Percentiles rank a stretch among this genome's conserved stretches.
phyloP scores from a whole-genome alignment of 1,140 invertebrate genomes.

The Acromyrmex charruanus region DNA sequence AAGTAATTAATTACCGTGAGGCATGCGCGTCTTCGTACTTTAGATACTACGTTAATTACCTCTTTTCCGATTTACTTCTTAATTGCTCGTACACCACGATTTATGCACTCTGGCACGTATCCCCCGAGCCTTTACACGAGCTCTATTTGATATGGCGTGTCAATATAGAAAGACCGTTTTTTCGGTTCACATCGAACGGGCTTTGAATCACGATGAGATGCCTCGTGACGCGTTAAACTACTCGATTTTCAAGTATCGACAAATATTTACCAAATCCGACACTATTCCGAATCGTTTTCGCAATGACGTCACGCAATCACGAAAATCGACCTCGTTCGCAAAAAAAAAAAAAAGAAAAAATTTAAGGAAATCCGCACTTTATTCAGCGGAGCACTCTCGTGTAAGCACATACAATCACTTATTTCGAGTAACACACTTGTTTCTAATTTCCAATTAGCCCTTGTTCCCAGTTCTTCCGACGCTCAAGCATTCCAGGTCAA shows the following conservation, averaged over 20 bases:
- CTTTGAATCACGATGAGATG: constrained; percentile 44
- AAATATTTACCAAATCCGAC: constrained; percentile 46
- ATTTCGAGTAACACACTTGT: neutral
- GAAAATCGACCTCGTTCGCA: neutral
- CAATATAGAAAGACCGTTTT: constrained; percentile 39
- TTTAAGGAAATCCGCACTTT: constrained; percentile 16
- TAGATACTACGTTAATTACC: constrained; percentile 42
- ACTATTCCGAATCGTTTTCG: constrained; percentile 24
- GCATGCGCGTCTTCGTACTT: constrained; percentile 30
- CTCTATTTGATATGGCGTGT: constrained; percentile 26
- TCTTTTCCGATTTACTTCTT: constrained; percentile 40
- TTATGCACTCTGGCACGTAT: constrained; percentile 9
- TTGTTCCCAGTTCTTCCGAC: neutral
- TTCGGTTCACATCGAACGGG: constrained; percentile 24
- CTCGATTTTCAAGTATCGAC: constrained; percentile 33
- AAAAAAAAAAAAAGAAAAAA: constrained; percentile 6
- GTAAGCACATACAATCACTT: constrained; percentile 26
- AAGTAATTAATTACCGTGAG: constrained; percentile 52
- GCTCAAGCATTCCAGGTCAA: constrained; percentile 5
- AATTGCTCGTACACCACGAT: constrained; percentile 41
- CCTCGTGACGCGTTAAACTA: constrained; percentile 39
- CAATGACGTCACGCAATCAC: constrained; percentile 11
- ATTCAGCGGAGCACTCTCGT: neutral
- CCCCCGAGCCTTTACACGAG: neutral
- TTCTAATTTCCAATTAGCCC: constrained; percentile 14